Conservation (phyloP, 2,113 vertebrate species). For the Python bivittatus region DNA sequence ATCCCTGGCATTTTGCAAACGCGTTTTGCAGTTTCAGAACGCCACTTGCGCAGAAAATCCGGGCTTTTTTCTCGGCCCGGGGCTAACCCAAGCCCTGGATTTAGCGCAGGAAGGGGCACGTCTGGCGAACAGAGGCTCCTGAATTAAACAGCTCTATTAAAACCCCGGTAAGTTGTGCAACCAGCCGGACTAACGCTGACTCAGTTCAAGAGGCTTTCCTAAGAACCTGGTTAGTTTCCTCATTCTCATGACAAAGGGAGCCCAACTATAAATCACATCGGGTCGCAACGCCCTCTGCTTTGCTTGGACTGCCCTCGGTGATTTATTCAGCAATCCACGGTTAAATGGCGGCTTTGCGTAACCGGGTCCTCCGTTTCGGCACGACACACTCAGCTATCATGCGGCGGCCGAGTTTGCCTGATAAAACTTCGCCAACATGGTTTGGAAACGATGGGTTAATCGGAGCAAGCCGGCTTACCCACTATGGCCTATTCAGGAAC, state of each 20-base stretch:
- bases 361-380: neutral
- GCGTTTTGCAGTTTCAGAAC: neutral
- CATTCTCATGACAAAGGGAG: fast-evolving
- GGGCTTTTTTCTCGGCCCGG: too few relatives aligned
- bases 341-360: neutral
- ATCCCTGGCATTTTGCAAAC: neutral
- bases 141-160: neutral
- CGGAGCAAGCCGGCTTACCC: neutral
- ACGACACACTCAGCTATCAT: neutral
- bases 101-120: neutral
- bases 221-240: neutral
- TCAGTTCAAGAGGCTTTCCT: neutral
- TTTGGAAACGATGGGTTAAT: neutral
- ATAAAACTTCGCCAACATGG: neutral
- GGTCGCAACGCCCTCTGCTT: too few relatives aligned
- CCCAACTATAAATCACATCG: neutral
- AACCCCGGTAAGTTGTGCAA: neutral
- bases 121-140: neutral
- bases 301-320: fast-evolving
- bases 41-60: neutral
- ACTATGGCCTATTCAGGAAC: neutral
- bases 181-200: neutral
- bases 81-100: neutral
- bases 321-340: neutral
- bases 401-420: neutral